Conservation (phyloP, 2,113 vertebrate genomes). For the Eurystomus gularis region DNA sequence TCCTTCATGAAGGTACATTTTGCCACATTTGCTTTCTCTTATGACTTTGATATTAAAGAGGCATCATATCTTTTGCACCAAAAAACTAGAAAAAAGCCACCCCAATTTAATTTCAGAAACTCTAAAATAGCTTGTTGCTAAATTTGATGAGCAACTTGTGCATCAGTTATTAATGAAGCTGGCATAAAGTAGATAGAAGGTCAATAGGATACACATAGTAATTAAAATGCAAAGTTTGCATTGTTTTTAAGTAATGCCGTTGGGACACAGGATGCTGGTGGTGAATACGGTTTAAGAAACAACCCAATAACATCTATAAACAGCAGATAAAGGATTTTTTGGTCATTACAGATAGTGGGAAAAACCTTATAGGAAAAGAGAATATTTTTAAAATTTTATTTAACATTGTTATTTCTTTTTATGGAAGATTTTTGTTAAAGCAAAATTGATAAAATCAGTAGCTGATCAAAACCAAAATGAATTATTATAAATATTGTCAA, state of each 20-base stretch:
- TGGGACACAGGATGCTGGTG: not conserved
- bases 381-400: not conserved
- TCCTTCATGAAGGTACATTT: not conserved
- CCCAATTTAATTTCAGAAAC: not conserved
- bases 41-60: not conserved
- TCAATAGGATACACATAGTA: slow-evolving; percentile 19
- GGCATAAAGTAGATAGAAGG: slow-evolving; percentile 22
- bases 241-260: slow-evolving; percentile 51
- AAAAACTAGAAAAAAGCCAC: not conserved
- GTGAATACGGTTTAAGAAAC: not conserved
- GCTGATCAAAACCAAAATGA: not conserved
- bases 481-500: not conserved
- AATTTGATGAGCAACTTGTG: slow-evolving; percentile 18
- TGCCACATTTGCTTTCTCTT: not conserved
- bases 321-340: slow-evolving; percentile 33
- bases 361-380: not conserved
- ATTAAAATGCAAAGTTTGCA: slow-evolving; percentile 56
- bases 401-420: not conserved
- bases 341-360: not conserved
- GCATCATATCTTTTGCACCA: not conserved
- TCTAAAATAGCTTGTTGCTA: not conserved
- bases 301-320: slow-evolving; percentile 22
- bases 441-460: not conserved
- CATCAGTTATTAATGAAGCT: slow-evolving; percentile 43
- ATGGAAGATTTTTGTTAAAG: not conserved